Base-by-base conservation (phyloP, 2,888 invertebrate species). In the Acanthopleura granulata region DNA sequence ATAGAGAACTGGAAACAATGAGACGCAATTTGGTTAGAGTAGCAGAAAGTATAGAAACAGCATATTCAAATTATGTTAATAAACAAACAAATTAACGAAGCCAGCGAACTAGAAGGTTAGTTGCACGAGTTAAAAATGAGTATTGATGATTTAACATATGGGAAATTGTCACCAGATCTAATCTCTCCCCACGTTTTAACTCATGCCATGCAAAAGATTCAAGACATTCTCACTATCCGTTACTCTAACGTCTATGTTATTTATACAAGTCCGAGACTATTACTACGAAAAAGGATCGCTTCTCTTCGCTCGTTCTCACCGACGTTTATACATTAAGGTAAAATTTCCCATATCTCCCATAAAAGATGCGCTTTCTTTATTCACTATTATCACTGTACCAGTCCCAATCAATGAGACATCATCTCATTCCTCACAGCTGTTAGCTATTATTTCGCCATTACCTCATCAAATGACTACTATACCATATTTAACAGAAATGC, bases 201-300 rank as follows among this genome's bases (percentile, higher is more conserved):
- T 18, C 62, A 62, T 62, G 25, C 62, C 15, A 62, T 62, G 12
- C 62, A 62, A 12, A 62, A 22, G 22, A 62, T 62, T n/a, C 15
- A 62, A 62, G 16, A 62, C 62, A 62, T 62, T n/a, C 62, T 62
- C 12, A n/a, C 62, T 18, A 62, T 12, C 25, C 62, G 62, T 12
- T 62, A 62, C 62, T 22, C 62, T n/a, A 62, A 62, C 62, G 14
- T 62, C 22, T 22, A 62, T 62, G 62, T 62, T n/a, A 62, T 62
- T 22, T 22, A 62, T 12, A 62, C 62, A n/a, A 15, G 22, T 18
- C 15, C 62, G n/a, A 62, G 62, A 62, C 11, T 62, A 62, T 22
- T 62, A 62, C 22, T 62, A 62, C 25, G 62, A 62, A 22, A n/a
- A 15, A n/a, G 62, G n/a, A 62, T 15, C 15, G 25, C 22, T 62